Conservation (phyloP, 2,113 vertebrate species). For the Gasterosteus nipponicus region DNA sequence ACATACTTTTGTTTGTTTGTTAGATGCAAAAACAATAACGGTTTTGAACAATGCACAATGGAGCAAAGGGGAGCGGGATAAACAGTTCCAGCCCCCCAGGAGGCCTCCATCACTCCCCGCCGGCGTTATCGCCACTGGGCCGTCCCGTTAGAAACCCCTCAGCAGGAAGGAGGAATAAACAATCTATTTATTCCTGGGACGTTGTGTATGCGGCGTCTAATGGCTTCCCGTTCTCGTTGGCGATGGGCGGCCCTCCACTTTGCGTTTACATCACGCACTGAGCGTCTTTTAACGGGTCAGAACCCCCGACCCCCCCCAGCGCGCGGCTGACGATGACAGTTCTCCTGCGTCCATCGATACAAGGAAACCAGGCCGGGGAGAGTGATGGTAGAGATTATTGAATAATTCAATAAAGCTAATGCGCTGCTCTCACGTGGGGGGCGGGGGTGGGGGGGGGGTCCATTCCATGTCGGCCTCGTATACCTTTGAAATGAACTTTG, state of each 20-base stretch:
- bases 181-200: constrained; percentile 26
- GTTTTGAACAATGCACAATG: constrained; percentile 52
- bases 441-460: too few species aligned
- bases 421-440: constrained; percentile 51
- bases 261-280: constrained; percentile 3
- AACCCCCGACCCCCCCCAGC: constrained; percentile 31
- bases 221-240: constrained; percentile 12
- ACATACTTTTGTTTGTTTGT: constrained; percentile 59
- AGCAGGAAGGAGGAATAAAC: neutral
- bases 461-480: constrained; percentile 9
- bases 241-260: constrained; percentile 25
- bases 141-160: constrained; percentile 31
- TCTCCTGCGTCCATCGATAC: constrained; percentile 55
- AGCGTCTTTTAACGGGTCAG: constrained; percentile 49
- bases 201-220: constrained; percentile 14
- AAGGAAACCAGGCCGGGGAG: constrained; percentile 55
- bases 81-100: constrained; percentile 45
- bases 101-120: constrained; percentile 12
- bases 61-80: constrained; percentile 19
- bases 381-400: constrained; percentile 70
- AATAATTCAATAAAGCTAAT: constrained; percentile 79
- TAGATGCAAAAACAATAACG: constrained; percentile 51
- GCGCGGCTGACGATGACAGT: constrained; percentile 27
- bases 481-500: constrained; percentile 14
- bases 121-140: constrained; percentile 7